These are phyloP conservation scores for Pseudopipra pipra DNA, from an alignment of 2,113 vertebrate species.

Conservation along the genomic window DNA sequence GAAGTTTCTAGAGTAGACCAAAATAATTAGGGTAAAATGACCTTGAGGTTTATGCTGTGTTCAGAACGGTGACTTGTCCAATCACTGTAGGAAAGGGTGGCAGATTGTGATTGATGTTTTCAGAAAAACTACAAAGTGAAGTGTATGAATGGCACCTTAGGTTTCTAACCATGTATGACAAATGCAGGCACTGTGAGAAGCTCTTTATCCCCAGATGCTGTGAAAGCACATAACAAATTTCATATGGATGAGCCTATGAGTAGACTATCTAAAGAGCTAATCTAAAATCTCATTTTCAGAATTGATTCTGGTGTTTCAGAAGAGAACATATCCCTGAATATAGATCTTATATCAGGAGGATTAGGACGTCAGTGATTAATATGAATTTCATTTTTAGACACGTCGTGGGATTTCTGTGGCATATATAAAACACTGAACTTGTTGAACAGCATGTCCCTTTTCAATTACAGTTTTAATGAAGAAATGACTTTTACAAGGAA, in stretches of 20 bases:
- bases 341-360: conserved; percentile 52
- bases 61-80: conserved; percentile 59
- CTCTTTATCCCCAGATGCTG: conserved; percentile 39
- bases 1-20: conserved; percentile 43
- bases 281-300: conserved; percentile 56
- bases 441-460: conserved; percentile 33
- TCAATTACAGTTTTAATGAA: conserved; percentile 64
- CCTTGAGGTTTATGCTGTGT: conserved; percentile 56
- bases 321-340: conserved; percentile 36
- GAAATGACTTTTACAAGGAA: conserved; percentile 38
- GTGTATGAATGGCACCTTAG: conserved; percentile 42
- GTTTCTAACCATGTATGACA: conserved; percentile 48
- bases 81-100: background rate
- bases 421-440: conserved; percentile 8
- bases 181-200: background rate
- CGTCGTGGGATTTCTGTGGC: background rate
- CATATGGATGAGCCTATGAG: conserved; percentile 32
- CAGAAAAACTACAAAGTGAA: conserved; percentile 53
- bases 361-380: conserved; percentile 57
- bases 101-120: conserved; percentile 66
- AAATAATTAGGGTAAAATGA: conserved; percentile 68
- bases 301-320: conserved; percentile 42
- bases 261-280: conserved; percentile 42
- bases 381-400: conserved; percentile 37
- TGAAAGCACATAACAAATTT: conserved; percentile 49